Percentiles rank a stretch among this genome's conserved stretches.
phyloP scores from a whole-genome alignment of 2,888 invertebrate genomes.

The Eurytoma californica region DNA sequence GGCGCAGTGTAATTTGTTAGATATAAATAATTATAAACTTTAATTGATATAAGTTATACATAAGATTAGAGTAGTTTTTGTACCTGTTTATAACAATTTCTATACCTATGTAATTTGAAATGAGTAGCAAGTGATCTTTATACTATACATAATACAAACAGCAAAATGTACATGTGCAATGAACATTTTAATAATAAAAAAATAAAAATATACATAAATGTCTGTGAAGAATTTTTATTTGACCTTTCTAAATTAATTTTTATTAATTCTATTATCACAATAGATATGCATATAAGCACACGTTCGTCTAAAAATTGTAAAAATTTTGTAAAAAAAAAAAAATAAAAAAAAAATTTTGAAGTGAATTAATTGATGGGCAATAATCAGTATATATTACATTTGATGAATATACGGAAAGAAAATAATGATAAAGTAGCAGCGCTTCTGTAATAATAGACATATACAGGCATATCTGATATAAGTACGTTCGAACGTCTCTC shows the following conservation, averaged over 20 bases:
- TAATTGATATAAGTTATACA: constrained; percentile 54
- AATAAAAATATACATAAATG: constrained; percentile 38
- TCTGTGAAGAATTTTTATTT: not conserved
- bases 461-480: no score
- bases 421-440: no score
- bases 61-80: constrained; percentile 70
- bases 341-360: no score
- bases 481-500: no score
- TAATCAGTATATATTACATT: no score
- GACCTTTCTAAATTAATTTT: not conserved
- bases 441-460: no score
- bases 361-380: no score
- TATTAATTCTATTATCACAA: not conserved
- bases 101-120: constrained; percentile 63
- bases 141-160: constrained; percentile 60
- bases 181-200: constrained; percentile 69
- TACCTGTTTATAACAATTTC: constrained; percentile 73
- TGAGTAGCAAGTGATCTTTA: constrained; percentile 61
- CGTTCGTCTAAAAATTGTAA: no score
- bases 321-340: no score
- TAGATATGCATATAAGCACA: not conserved
- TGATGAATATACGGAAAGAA: no score
- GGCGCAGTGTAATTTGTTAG: constrained; percentile 50
- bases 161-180: constrained; percentile 70
- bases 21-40: constrained; percentile 38